Conservation (phyloP, 2,888 invertebrate species). For the Watsonalla binaria region DNA sequence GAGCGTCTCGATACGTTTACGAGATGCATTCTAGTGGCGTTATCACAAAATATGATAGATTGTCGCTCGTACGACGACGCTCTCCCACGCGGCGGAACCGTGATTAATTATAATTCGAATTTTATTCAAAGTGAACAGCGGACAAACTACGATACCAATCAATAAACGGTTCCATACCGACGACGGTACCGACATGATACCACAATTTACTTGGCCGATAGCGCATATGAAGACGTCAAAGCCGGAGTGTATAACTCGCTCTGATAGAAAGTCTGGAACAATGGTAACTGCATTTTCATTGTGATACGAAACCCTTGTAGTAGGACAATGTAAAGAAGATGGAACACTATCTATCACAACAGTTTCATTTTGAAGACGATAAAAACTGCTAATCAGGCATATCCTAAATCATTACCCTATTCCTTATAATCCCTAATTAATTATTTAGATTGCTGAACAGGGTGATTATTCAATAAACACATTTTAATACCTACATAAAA, state of each 20-base stretch:
- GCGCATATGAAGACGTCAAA: constrained; percentile 73
- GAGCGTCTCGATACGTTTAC: constrained; percentile 65
- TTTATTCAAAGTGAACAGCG: constrained; percentile 79
- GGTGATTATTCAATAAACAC: constrained; percentile 62
- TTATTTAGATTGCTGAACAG: constrained; percentile 51
- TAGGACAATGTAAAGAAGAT: constrained; percentile 40
- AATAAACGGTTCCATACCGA: constrained; percentile 78
- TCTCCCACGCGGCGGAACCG: constrained; percentile 73
- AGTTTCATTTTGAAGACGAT: constrained; percentile 11
- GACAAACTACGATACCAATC: constrained; percentile 78
- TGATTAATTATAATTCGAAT: constrained; percentile 80
- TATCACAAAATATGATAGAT: constrained; percentile 79
- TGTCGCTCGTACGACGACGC: constrained; percentile 65
- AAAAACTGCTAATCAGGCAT: constrained; percentile 1
- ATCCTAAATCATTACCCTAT: too few species aligned
- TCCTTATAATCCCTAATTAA: constrained; percentile 41
- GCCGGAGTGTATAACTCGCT: constrained; percentile 53
- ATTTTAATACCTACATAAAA: constrained; percentile 52
- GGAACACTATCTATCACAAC: constrained; percentile 32
- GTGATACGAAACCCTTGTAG: constrained; percentile 49
- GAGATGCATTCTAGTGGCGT: constrained; percentile 72
- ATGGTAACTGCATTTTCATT: constrained; percentile 61
- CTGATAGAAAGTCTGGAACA: constrained; percentile 60
- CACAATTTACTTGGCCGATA: constrained; percentile 74
- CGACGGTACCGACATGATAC: constrained; percentile 74